Conservation (phyloP, 2,888 invertebrate species). For the Nesidiocoris tenuis region DNA sequence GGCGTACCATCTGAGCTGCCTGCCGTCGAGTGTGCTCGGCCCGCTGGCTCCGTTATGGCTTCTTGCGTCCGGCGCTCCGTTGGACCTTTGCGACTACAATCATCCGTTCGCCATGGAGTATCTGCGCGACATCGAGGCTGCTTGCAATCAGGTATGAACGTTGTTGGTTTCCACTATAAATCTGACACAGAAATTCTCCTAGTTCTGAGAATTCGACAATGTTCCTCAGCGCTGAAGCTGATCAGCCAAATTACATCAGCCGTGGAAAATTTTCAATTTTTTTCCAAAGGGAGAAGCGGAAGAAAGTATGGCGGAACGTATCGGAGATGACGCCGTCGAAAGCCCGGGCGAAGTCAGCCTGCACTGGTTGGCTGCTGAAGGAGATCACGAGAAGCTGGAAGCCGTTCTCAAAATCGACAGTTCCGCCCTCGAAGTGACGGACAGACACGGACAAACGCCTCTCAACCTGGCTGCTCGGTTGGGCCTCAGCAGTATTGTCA, state of each 20-base stretch:
- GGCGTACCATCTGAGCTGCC: constrained; percentile 55
- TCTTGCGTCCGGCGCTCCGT: constrained; percentile 62
- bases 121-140: constrained; percentile 47
- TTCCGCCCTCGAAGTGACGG: constrained; percentile 63
- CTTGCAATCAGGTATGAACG: constrained; percentile 46
- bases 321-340: constrained; percentile 22
- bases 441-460: constrained; percentile 80
- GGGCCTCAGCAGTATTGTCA: constrained; percentile 71
- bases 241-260: no score
- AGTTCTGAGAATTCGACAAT: neutral
- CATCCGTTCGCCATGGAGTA: constrained; percentile 46
- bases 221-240: no score
- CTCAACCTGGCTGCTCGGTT: constrained; percentile 82
- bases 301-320: constrained; percentile 44
- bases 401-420: constrained; percentile 62
- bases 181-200: neutral
- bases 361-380: constrained; percentile 74
- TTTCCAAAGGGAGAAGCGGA: constrained; percentile 44
- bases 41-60: constrained; percentile 61
- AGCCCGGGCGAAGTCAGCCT: constrained; percentile 61
- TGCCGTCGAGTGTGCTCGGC: constrained; percentile 50
- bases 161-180: neutral
- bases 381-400: constrained; percentile 68
- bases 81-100: constrained; percentile 47
- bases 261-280: no score